Base-by-base conservation (phyloP, 2,797 vertebrate genomes). In the Chiropotes sagulatus region DNA sequence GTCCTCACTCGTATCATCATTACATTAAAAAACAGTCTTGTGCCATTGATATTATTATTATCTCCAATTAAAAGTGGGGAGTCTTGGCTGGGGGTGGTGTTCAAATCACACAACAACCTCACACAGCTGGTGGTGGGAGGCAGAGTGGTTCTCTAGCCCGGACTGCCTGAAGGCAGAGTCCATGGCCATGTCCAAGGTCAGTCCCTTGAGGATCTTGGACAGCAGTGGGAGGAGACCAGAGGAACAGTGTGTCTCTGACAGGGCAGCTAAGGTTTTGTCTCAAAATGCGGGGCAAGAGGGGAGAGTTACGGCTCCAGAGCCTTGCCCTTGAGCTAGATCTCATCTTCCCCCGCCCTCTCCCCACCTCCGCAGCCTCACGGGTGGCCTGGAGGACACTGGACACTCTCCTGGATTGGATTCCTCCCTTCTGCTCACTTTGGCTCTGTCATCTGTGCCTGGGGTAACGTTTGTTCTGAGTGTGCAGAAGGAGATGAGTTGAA, bases 111-210 rank as follows among this genome's bases (percentile, higher is more conserved):
- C 36, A 79, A 64, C 36, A 73, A 57, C 50, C 30, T 89, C 80
- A 84, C 57, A 9, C 58, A 89, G 73, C 73, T 57, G 58, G 54
- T 46, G 57, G 58, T 46, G 50, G 52, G 28, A 5, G 26, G 67
- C 64, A 61, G 86, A 48, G 44, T 3, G 81, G 64, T 84, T 81
- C 46, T 75, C n/a, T 1, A 76, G 93, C 87, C 80, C 13, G 28
- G 41, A 14, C 78, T 33, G 48, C 88, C 84, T 4, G 5, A 88
- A 89, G 41, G 41, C 83, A 86, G 72, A 93, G 73, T 30, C 52
- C 50, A 7, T 33, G 4, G 6, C 28, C 70, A 78, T 33, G 86
- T 76, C 94, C 91, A 94, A 93, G 93, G 93, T 96, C 85, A 80
- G n/a, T 67, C 61, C 75, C 54, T 54, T 13, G 46, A 94, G 93